A percentile compares a stretch with the other conserved stretches of the same genome.
These are phyloP conservation scores for Pipistrellus pygmaeus DNA, from an alignment of 2,797 vertebrate genomes.

Conservation along the genomic window DNA sequence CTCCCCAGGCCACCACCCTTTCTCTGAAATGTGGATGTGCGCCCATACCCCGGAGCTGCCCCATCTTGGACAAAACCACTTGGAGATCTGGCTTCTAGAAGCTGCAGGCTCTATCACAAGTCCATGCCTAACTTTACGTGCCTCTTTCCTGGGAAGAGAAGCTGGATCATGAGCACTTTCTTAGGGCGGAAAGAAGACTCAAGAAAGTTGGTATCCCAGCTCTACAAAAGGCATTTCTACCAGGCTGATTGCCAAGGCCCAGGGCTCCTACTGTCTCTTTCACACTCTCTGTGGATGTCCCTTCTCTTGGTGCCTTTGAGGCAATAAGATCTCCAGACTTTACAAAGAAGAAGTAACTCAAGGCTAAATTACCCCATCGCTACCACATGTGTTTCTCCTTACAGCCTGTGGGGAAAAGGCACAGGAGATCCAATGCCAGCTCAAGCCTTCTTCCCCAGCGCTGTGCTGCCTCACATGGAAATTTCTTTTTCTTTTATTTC, in stretches of 20 bases:
- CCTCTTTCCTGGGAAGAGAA: slow-evolving; percentile 1
- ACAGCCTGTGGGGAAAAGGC: neutral
- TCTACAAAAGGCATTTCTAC: neutral
- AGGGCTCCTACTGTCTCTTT: too few species aligned
- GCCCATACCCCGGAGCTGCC: neutral
- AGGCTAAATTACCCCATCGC: neutral
- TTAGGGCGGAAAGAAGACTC: neutral
- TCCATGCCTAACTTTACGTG: neutral
- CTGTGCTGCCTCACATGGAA: neutral
- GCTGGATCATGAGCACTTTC: neutral
- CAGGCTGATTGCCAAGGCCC: neutral
- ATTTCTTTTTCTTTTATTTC: neutral
- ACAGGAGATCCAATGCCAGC: neutral
- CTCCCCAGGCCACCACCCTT: neutral
- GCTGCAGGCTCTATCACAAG: neutral
- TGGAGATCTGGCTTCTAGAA: neutral
- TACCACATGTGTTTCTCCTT: neutral
- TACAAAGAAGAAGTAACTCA: neutral
- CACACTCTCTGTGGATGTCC: too few species aligned
- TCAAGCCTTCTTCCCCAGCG: neutral
- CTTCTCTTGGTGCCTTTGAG: neutral
- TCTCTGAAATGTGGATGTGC: neutral
- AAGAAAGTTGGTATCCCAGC: neutral
- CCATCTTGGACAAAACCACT: neutral
- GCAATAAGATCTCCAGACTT: neutral